Percentiles rank a stretch among this genome's conserved stretches.
phyloP scores from a whole-genome alignment of 2,113 vertebrate genomes.

The Illadopsis cleaveri region DNA sequence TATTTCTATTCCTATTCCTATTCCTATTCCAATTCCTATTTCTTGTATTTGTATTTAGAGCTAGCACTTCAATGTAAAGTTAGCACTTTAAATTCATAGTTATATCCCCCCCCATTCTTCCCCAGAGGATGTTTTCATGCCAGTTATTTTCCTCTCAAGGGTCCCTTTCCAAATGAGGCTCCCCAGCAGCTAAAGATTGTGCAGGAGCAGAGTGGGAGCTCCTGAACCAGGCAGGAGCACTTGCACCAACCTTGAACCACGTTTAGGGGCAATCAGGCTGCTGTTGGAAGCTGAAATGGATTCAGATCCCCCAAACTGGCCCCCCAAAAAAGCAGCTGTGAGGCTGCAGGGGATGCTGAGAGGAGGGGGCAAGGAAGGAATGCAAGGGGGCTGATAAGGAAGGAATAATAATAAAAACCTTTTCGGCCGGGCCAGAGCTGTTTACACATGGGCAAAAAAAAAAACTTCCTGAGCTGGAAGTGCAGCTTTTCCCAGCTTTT shows the following conservation, averaged over 20 bases:
- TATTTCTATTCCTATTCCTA: not conserved
- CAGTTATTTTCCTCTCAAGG: fast-evolving
- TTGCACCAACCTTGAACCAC: fast-evolving
- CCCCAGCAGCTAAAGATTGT: fast-evolving
- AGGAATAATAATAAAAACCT: slow-evolving; percentile 18
- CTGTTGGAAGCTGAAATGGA: not conserved
- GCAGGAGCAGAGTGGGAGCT: fast-evolving
- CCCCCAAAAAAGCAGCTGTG: not conserved
- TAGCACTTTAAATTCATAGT: no score
- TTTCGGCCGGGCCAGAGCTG: not conserved
- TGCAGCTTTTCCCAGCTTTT: not conserved
- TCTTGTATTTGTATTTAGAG: not conserved
- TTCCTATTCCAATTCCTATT: not conserved
- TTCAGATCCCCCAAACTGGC: fast-evolving
- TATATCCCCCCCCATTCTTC: not conserved
- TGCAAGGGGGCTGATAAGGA: slow-evolving; percentile 60
- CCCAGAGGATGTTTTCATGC: not conserved
- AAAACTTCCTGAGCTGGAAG: slow-evolving; percentile 57
- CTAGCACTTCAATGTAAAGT: no score
- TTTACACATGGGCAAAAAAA: slow-evolving; percentile 46
- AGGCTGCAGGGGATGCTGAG: not conserved
- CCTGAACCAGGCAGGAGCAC: fast-evolving
- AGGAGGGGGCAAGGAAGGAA: slow-evolving; percentile 21
- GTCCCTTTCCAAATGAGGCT: fast-evolving
- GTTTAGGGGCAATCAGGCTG: not conserved